Conservation (phyloP, 2,888 invertebrate genomes). For the Ariolimax columbianus region DNA sequence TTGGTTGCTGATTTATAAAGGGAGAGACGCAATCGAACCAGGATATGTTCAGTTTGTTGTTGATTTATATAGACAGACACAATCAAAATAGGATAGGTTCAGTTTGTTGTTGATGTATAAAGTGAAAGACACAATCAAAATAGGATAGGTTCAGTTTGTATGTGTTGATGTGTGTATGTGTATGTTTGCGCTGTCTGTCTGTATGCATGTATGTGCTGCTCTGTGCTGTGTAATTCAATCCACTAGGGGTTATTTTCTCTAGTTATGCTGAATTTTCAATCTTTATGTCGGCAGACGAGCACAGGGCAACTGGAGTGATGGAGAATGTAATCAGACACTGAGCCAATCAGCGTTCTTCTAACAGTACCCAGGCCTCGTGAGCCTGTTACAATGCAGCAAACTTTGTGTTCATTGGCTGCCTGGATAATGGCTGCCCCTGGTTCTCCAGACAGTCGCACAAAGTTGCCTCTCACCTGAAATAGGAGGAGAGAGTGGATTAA, state of each 20-base stretch:
- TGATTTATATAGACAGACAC: too few relatives aligned
- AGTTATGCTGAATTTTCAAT: not conserved
- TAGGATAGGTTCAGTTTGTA: too few relatives aligned
- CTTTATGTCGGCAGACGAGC: constrained; percentile 53
- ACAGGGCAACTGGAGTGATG: constrained; percentile 57
- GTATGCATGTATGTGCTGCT: too few relatives aligned
- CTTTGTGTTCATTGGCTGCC: constrained; percentile 51
- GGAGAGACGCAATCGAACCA: too few relatives aligned
- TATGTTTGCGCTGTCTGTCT: too few relatives aligned
- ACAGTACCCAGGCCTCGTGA: constrained; percentile 56
- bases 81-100: too few relatives aligned
- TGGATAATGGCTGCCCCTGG: constrained; percentile 56
- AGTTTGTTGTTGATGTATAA: too few relatives aligned
- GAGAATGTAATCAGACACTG: constrained; percentile 58
- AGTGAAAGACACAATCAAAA: too few relatives aligned
- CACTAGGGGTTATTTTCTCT: not conserved
- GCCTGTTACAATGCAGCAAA: constrained; percentile 56
- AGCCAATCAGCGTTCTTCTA: constrained; percentile 55
- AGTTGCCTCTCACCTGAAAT: constrained; percentile 54
- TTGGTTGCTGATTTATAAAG: too few relatives aligned
- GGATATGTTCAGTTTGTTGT: too few relatives aligned
- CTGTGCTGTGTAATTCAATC: too few relatives aligned
- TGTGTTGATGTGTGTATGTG: too few relatives aligned
- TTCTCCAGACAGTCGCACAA: constrained; percentile 55
- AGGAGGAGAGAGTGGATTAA: not conserved